phyloP scores from a whole-genome alignment of 2,888 invertebrate species.

The Hypolimnas misippus region DNA sequence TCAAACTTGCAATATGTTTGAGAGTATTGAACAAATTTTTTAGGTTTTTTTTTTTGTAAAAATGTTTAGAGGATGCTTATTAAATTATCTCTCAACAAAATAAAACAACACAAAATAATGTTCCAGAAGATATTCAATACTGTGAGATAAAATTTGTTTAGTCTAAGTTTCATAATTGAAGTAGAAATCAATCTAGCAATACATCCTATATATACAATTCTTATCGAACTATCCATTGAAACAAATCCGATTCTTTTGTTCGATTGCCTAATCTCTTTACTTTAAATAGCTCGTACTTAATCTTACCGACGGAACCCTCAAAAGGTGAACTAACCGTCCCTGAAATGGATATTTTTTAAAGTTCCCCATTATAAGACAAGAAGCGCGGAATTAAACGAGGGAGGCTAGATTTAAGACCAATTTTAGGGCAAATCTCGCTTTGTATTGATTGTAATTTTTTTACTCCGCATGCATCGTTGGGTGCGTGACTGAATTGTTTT shows the following conservation, averaged over 20 bases:
- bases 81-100: too few relatives aligned
- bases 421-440: slow-evolving; percentile 55
- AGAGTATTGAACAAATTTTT: too few relatives aligned
- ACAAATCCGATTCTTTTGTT: slow-evolving; percentile 60
- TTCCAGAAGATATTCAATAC: too few relatives aligned
- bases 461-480: slow-evolving; percentile 63
- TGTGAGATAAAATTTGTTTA: too few relatives aligned
- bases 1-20: too few relatives aligned
- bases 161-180: too few relatives aligned
- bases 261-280: slow-evolving; percentile 73
- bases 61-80: too few relatives aligned
- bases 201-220: too few relatives aligned
- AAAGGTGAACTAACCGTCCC: slow-evolving; percentile 70
- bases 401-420: slow-evolving; percentile 66
- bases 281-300: slow-evolving; percentile 65
- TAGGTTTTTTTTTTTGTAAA: too few relatives aligned
- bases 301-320: slow-evolving; percentile 50
- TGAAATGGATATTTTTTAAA: slow-evolving; percentile 77
- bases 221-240: background rate
- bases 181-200: too few relatives aligned
- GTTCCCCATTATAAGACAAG: slow-evolving; percentile 58
- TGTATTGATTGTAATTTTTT: slow-evolving; percentile 72
- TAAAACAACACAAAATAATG: too few relatives aligned
- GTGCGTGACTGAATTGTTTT: slow-evolving; percentile 47
- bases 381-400: slow-evolving; percentile 58